Base-by-base conservation (phyloP, 2,888 invertebrate genomes). In the Drosophila anceps region DNA sequence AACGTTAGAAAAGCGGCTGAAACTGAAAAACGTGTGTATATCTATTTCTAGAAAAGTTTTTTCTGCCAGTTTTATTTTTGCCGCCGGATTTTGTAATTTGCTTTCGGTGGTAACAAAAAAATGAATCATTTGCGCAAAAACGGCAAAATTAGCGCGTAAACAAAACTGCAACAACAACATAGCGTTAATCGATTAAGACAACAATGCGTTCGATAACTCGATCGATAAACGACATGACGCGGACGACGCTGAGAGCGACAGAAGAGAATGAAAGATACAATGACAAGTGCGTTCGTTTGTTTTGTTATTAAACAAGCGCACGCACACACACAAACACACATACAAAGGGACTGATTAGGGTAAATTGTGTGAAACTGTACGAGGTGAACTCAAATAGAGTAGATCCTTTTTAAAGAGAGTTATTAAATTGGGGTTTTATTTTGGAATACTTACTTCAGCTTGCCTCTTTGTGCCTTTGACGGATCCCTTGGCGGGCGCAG, bases 401-500 rank as follows among this genome's bases (percentile, higher is more conserved):
- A 29, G 31, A 59, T 67, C 70, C 58, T 43, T 37, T 58, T 13
- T 2, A 9, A 10, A 50, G 27, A 31, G 13, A n/a, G 10, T 29
- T 18, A 46, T 8, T 24, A 10, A 4, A 10, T 54, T 50, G 51
- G 12, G 13, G 31, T 24, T 54, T 54, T 31, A 0, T 46, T 33
- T 2, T 24, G 31, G 12, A 39, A 39, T 82, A 95, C 96, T 95
- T 93, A 96, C 96, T 94, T 96, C 96, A 89, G 96, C 95, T 93
- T 96, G 95, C 94, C 96, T 95, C 94, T 96, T 96, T 93, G 95
- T 95, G 93, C 95, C 96, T 94, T 96, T 96, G 84, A 96, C 94
- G 73, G 90, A 87, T 92, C 96, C 96, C 94, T 96, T 96, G 92
- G 95, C 96, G 86, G 89, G 84, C 71, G 86, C 90, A 58, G 88